These are phyloP conservation scores for Drosophila nigrodunni DNA, from an alignment of 1,140 invertebrate genomes.

Conservation along the genomic window DNA sequence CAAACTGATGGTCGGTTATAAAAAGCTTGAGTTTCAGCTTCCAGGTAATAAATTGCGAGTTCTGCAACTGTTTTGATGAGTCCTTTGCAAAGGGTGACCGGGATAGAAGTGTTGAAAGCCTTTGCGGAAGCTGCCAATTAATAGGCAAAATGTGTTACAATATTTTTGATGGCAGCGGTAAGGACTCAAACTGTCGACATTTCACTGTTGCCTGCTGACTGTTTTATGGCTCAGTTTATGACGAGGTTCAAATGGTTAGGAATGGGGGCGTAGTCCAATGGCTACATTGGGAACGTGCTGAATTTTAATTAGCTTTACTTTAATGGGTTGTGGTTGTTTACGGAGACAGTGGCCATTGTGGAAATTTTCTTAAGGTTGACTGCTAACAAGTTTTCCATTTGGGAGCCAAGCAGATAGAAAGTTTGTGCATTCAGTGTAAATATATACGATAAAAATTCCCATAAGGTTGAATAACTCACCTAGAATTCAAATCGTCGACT, in stretches of 20 bases:
- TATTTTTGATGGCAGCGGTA: slow-evolving; percentile 74
- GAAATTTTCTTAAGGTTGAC: slow-evolving; percentile 11
- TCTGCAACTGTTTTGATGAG: slow-evolving; percentile 17
- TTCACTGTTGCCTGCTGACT: slow-evolving; percentile 59
- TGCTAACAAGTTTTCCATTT: slow-evolving; percentile 11
- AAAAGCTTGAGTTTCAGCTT: background rate
- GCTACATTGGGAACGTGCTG: slow-evolving; percentile 58
- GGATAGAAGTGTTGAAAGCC: slow-evolving; percentile 22
- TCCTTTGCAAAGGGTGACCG: slow-evolving; percentile 3
- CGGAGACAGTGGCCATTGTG: slow-evolving; percentile 32
- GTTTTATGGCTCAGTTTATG: slow-evolving; percentile 75
- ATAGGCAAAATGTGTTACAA: slow-evolving; percentile 79
- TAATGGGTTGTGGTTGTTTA: slow-evolving; percentile 66
- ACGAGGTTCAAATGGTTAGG: slow-evolving; percentile 24
- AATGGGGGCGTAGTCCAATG: slow-evolving; percentile 1
- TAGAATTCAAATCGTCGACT: slow-evolving; percentile 7
- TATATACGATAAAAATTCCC: background rate
- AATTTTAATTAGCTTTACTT: slow-evolving; percentile 73
- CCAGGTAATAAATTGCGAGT: slow-evolving; percentile 35
- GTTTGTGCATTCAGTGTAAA: slow-evolving; percentile 1
- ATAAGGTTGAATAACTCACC: background rate
- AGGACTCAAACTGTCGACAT: slow-evolving; percentile 22
- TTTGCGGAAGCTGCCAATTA: slow-evolving; percentile 53
- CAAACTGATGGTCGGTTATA: background rate
- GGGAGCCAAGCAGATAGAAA: slow-evolving; percentile 6